Base-by-base conservation (phyloP, 2,113 vertebrate species). In the Cheirogaleus medius region DNA sequence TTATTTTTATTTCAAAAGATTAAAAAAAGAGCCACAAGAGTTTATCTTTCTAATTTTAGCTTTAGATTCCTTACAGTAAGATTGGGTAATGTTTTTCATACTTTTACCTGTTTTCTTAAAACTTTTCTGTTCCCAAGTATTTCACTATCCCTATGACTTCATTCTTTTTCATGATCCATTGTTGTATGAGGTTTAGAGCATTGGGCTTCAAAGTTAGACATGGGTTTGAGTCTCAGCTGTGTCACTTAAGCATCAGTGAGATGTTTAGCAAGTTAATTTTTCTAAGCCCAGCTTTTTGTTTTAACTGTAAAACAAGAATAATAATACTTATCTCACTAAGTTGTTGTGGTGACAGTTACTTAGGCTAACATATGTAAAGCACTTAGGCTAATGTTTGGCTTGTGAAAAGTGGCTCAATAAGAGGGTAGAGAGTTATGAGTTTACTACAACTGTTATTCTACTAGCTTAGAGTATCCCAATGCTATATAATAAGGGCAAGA, bases 1-100 rank as follows among this genome's bases (percentile, higher is more conserved):
- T 94, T 94, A 90, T 95, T 97, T 97, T 95, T 97, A 90, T 96
- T 96, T 95, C 87, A 97, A 91, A 96, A 93, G 78, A 84, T 93
- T 90, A 58, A 64, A 83, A 78, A 93, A 60, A 54, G 85, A 69
- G 27, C 60, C 5, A 3, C 68, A 87, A 68, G 60, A 81, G 39
- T 92, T 92, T 96, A 60, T 96, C 64, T 81, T 93, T 78, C 93
- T 97, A 92, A 96, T 96, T 97, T 98, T 96, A 97, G 71, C 83
- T 37, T 97, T 6, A 77, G 66, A 88, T 73, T 97, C 85, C 34
- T 94, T 29, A 64, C 37, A 23, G 47, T 63, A 82, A 86, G 49
- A 87, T 82, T 93, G 87, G 21, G 32, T 92, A 66, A 92, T 92
- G 56, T 54, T 90, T 91, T 92, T 90, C 58, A 58, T 90, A 37